Percentiles rank a stretch among this genome's conserved stretches.
Evolutionary conservation across 2,113 vertebrate genomes (phyloP).

Genomic region (Equus quagga): DNA sequence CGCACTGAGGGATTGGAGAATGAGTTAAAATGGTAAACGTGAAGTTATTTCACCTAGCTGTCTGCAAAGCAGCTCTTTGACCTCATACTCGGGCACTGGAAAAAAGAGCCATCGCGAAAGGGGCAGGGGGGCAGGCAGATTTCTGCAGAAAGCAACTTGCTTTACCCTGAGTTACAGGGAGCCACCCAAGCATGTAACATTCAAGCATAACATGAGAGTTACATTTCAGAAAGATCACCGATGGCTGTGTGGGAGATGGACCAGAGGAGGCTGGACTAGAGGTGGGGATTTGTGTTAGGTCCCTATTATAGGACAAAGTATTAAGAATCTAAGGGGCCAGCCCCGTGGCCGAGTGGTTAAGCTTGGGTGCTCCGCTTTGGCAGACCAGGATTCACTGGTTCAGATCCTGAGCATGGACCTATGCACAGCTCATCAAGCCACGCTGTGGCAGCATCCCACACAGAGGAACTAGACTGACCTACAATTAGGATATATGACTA

Average conservation of each 20-base stretch:
- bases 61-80: too few species aligned
- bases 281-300: not conserved
- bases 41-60: not conserved
- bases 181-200: not conserved
- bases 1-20: not conserved
- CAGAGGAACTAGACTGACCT: too few species aligned
- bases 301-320: not conserved
- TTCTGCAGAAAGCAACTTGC: constrained; percentile 11
- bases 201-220: not conserved
- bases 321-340: not conserved
- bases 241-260: not conserved
- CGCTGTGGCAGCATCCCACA: too few species aligned
- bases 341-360: too few species aligned
- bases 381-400: too few species aligned
- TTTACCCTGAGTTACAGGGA: not conserved
- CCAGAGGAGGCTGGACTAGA: not conserved
- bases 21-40: not conserved
- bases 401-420: too few species aligned
- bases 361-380: too few species aligned
- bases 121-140: not conserved
- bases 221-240: not conserved
- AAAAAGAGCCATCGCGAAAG: not conserved
- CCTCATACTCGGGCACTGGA: not conserved
- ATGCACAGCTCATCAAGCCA: too few species aligned
- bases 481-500: too few species aligned